These are phyloP conservation scores for Chitala chitala DNA, from an alignment of 2,113 vertebrate genomes.

Conservation along the genomic window DNA sequence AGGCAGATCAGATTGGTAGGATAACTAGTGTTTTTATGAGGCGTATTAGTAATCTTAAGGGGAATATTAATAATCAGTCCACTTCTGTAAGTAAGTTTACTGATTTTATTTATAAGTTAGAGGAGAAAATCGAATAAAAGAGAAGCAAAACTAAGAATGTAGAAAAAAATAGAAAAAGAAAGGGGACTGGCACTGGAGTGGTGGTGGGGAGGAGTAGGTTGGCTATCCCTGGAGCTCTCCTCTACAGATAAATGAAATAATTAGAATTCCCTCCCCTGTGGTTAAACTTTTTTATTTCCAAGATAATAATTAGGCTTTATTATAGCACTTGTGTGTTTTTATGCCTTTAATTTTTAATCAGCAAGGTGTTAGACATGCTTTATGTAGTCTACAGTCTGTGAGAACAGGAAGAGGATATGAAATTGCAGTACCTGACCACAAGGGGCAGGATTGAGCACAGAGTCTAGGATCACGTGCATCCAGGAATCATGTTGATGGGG, in stretches of 20 bases:
- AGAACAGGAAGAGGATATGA: conserved; percentile 24
- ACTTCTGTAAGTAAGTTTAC: conserved; percentile 13
- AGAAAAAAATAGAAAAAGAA: conserved; percentile 33
- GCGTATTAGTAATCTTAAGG: no score
- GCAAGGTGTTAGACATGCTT: conserved; percentile 17
- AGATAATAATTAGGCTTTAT: conserved; percentile 61
- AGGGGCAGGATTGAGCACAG: no score
- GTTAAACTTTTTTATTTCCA: conserved; percentile 54
- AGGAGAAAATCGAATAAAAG: not conserved
- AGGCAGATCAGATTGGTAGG: no score
- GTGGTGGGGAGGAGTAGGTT: conserved; percentile 20
- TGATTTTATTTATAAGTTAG: conserved; percentile 35
- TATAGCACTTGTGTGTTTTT: conserved; percentile 36
- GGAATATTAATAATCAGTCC: no score
- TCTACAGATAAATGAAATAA: conserved; percentile 71
- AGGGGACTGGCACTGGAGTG: conserved; percentile 35
- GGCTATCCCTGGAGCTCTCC: conserved; percentile 56
- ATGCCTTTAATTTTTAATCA: conserved; percentile 67
- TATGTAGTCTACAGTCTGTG: not conserved
- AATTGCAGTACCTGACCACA: conserved; percentile 25
- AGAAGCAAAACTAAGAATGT: conserved; percentile 25
- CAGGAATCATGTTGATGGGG: no score
- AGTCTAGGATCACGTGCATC: no score
- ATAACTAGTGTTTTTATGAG: no score
- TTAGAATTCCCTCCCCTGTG: conserved; percentile 62